phyloP scores from a whole-genome alignment of 2,797 vertebrate species.

The Eulemur coronatus region DNA sequence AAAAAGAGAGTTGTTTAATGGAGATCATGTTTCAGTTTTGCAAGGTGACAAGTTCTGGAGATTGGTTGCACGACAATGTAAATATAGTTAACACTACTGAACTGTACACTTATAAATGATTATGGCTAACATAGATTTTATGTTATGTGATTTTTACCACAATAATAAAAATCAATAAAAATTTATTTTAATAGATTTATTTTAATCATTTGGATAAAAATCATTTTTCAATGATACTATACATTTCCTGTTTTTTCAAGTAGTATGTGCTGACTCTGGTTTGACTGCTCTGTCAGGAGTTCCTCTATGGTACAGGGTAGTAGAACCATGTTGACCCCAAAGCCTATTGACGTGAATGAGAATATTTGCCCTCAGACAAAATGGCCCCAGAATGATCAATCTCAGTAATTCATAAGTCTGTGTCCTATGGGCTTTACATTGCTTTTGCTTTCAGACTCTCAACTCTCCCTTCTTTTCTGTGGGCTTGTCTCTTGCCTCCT shows the following conservation, averaged over 20 bases:
- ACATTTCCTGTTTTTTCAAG: background rate
- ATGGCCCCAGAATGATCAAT: background rate
- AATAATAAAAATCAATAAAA: background rate
- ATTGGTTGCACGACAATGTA: background rate
- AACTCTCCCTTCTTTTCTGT: background rate
- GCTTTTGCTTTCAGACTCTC: background rate
- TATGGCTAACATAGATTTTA: background rate
- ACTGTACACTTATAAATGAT: background rate
- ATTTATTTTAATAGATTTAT: background rate
- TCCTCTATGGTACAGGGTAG: background rate
- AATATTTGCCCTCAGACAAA: background rate
- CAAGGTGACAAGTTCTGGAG: background rate
- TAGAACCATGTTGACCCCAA: background rate
- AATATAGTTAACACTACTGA: background rate
- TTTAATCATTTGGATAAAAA: conserved; percentile 34
- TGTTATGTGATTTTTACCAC: background rate
- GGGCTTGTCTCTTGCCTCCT: background rate
- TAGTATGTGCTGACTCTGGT: background rate
- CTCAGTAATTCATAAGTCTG: background rate
- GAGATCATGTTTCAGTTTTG: background rate
- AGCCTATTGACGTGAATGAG: background rate
- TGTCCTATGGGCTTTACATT: background rate
- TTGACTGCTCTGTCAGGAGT: background rate
- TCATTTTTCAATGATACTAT: background rate
- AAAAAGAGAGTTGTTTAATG: background rate